Percentiles rank a stretch among this genome's conserved stretches.
Evolutionary conservation across 2,113 vertebrate genomes (phyloP).

Genomic region (Octodon degus): DNA sequence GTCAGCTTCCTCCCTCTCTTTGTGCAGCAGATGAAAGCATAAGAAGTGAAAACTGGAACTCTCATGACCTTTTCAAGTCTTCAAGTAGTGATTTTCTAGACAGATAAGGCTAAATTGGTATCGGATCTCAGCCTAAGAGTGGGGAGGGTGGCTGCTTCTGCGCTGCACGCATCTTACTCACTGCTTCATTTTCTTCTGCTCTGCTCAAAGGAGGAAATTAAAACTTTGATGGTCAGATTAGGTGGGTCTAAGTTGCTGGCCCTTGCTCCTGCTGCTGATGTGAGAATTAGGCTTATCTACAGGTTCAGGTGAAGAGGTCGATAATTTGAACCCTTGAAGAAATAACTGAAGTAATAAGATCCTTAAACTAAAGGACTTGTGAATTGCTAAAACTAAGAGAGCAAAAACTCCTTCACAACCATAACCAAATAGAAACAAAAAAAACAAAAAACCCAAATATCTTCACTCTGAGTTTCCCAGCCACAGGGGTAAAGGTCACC

Average conservation of each 20-base stretch:
- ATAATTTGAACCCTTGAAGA: conserved; percentile 69
- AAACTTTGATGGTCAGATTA: conserved; percentile 61
- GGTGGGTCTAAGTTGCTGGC: conserved; percentile 61
- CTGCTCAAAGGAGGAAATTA: conserved; percentile 66
- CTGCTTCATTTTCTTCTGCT: conserved; percentile 59
- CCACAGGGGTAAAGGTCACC: not conserved
- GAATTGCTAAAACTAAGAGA: not conserved
- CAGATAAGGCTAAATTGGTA: conserved; percentile 73
- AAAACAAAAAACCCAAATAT: not conserved
- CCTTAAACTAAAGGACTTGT: conserved; percentile 58
- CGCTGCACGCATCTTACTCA: not conserved
- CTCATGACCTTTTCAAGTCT: conserved; percentile 77
- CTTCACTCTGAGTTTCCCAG: not conserved
- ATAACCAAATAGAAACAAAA: not conserved
- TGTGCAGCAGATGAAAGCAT: conserved; percentile 56
- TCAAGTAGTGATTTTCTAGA: conserved; percentile 73
- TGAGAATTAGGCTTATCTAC: conserved; percentile 61
- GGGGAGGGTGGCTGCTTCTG: conserved; percentile 57
- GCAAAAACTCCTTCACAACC: not conserved
- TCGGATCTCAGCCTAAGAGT: conserved; percentile 60
- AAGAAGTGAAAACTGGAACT: conserved; percentile 67
- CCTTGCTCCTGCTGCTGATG: conserved; percentile 32
- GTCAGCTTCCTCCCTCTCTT: conserved; percentile 57
- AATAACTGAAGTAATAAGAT: conserved; percentile 67
- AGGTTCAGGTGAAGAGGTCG: conserved; percentile 40